phyloP scores from a whole-genome alignment of 2,888 invertebrate species.

The Cactoblastis cactorum region DNA sequence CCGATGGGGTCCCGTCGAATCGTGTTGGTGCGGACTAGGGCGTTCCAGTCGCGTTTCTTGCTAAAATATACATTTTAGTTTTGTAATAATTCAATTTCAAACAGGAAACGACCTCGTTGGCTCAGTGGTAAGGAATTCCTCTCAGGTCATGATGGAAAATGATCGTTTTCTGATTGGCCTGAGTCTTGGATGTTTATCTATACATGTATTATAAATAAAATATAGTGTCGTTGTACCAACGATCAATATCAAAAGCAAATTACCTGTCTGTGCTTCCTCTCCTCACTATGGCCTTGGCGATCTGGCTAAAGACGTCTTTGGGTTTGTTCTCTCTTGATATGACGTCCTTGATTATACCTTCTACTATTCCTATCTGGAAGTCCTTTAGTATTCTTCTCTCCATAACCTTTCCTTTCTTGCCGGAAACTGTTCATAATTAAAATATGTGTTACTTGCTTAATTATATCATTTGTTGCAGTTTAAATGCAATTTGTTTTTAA shows the following conservation, averaged over 20 bases:
- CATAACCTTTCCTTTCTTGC: conserved; percentile 92
- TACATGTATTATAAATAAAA: too few relatives aligned
- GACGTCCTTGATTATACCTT: conserved; percentile 88
- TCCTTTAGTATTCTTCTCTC: conserved; percentile 92
- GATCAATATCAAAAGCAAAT: background rate
- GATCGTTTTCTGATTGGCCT: too few relatives aligned
- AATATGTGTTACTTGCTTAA: too few relatives aligned
- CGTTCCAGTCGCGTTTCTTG: conserved; percentile 91
- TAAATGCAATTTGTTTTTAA: too few relatives aligned
- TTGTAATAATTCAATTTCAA: too few relatives aligned
- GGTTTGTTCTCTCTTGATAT: conserved; percentile 83
- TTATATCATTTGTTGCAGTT: too few relatives aligned
- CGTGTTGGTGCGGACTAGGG: conserved; percentile 86
- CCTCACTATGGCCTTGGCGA: conserved; percentile 89
- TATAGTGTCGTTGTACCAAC: too few relatives aligned
- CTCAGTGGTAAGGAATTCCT: too few relatives aligned
- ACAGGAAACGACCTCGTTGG: too few relatives aligned
- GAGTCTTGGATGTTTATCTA: too few relatives aligned
- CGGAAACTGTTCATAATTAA: conserved; percentile 79
- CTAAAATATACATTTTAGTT: conserved; percentile 32
- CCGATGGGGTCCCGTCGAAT: conserved; percentile 87
- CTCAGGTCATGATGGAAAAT: too few relatives aligned
- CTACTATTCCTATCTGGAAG: conserved; percentile 94
- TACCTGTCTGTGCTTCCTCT: conserved; percentile 68
- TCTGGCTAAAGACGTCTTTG: conserved; percentile 90